Conservation (phyloP, 2,888 invertebrate species). For the Acrobasis consociella region DNA sequence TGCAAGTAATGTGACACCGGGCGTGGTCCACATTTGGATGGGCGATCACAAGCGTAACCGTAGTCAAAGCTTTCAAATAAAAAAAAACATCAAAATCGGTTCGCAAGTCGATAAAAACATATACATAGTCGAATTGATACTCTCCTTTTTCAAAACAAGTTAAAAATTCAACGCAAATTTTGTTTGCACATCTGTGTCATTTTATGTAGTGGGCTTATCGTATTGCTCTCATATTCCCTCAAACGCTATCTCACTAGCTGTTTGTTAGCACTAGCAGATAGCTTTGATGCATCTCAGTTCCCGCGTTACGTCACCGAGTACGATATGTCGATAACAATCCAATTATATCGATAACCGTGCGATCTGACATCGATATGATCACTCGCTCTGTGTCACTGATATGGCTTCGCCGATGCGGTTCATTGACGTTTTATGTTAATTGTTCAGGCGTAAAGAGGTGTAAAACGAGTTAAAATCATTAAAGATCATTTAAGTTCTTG, state of each 20-base stretch:
- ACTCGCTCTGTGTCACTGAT: conserved; percentile 1
- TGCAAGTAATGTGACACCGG: too few species aligned
- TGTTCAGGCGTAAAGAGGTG: conserved; percentile 1
- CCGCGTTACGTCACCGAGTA: conserved; percentile 8
- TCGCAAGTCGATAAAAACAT: too few species aligned
- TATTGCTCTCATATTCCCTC: not conserved
- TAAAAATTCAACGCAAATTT: not conserved
- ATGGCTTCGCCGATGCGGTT: conserved; percentile 14
- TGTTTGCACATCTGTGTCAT: not conserved
- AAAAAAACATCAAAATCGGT: too few species aligned
- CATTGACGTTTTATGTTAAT: conserved; percentile 1
- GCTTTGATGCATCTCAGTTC: conserved; percentile 14
- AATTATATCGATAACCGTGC: conserved; percentile 19
- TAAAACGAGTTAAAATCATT: too few species aligned
- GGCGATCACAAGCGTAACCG: too few species aligned
- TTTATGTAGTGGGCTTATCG: not conserved
- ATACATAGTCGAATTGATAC: too few species aligned
- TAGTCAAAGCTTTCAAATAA: too few species aligned
- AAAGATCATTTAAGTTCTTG: too few species aligned
- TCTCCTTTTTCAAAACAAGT: too few species aligned
- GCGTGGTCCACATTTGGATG: too few species aligned
- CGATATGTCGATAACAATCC: conserved; percentile 11
- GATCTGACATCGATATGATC: conserved; percentile 20
- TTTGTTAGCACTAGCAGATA: not conserved
- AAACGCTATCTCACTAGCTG: not conserved